phyloP scores from a whole-genome alignment of 2,113 vertebrate species.

The Beaufortia kweichowensis region DNA sequence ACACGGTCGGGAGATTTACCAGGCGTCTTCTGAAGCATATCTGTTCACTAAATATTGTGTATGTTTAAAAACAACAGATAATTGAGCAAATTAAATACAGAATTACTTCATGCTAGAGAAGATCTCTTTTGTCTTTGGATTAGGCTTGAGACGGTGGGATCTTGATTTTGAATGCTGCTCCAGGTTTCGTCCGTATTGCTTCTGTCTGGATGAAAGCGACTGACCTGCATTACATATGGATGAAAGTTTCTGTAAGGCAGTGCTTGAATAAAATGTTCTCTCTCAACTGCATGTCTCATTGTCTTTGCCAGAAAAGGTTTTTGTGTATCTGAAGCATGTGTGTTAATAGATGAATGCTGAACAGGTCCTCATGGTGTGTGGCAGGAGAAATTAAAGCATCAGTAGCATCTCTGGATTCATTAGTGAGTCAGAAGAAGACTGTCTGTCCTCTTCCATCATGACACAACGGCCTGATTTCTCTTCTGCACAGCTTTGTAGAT shows the following conservation, averaged over 20 bases:
- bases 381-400: neutral
- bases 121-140: conserved; percentile 28
- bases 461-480: neutral
- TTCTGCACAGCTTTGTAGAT: neutral
- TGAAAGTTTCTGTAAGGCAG: conserved; percentile 14
- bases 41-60: too few species aligned
- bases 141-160: conserved; percentile 26
- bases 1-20: neutral
- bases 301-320: conserved; percentile 13
- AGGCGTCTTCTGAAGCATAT: neutral
- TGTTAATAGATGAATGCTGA: conserved; percentile 40
- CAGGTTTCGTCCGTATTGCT: conserved; percentile 25
- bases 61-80: too few species aligned
- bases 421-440: conserved; percentile 5
- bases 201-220: conserved; percentile 37
- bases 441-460: neutral
- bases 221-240: conserved; percentile 52
- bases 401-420: conserved; percentile 18
- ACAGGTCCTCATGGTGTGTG: conserved; percentile 12
- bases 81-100: too few species aligned
- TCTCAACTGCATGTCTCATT: neutral
- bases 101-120: neutral
- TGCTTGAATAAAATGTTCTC: neutral
- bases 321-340: conserved; percentile 35
- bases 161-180: conserved; percentile 38